A percentile compares a stretch with the other conserved stretches of the same genome.
These are phyloP conservation scores for Amphipoea oculea DNA, from an alignment of 2,888 invertebrate genomes.

Conservation along the genomic window DNA sequence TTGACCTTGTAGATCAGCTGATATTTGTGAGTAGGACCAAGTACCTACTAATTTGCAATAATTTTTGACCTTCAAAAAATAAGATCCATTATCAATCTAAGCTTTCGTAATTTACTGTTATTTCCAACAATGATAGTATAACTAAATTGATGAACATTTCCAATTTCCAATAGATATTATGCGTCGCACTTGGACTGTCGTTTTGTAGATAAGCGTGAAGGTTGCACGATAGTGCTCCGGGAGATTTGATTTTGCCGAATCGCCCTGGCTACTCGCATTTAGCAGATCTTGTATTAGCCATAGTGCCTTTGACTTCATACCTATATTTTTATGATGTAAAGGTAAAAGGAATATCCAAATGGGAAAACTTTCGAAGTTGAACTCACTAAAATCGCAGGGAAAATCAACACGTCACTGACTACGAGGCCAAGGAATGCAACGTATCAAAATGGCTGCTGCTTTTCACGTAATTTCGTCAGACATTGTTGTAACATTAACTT, in stretches of 20 bases:
- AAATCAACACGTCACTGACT: slow-evolving; percentile 82
- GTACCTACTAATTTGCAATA: background rate
- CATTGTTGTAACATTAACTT: slow-evolving; percentile 66
- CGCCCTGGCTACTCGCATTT: background rate
- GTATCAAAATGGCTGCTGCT: slow-evolving; percentile 89
- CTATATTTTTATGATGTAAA: background rate
- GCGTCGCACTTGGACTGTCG: slow-evolving; percentile 3
- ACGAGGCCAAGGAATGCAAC: slow-evolving; percentile 81
- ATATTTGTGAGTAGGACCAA: background rate
- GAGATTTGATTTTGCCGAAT: slow-evolving; percentile 15
- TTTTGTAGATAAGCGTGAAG: slow-evolving; percentile 49
- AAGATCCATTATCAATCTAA: background rate
- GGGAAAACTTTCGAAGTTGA: background rate
- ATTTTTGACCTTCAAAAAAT: background rate
- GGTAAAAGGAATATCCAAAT: background rate
- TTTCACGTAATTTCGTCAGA: slow-evolving; percentile 79
- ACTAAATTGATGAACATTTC: background rate
- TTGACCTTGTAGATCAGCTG: background rate
- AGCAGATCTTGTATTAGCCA: background rate
- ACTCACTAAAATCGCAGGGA: slow-evolving; percentile 58
- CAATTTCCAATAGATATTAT: background rate
- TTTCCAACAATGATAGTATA: background rate
- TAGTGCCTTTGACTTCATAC: slow-evolving; percentile 1
- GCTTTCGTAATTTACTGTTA: background rate
- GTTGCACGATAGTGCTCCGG: slow-evolving; percentile 36